Evolutionary conservation across 2,888 invertebrate genomes (phyloP).

Genomic region (Priocnemis perturbator): DNA sequence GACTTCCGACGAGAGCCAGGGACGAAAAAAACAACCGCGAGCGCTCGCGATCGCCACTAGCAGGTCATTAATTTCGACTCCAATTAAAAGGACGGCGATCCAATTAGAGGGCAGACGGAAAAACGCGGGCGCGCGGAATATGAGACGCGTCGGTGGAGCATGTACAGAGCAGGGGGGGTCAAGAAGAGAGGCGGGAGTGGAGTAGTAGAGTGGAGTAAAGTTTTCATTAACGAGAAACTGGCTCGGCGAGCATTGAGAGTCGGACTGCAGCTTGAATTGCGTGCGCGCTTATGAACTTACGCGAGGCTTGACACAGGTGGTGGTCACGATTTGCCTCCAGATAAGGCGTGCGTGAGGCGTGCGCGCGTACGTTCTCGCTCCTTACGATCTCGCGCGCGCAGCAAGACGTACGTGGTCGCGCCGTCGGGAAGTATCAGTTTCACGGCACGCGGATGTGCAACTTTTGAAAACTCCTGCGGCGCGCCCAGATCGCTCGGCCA

Average conservation of each 20-base stretch:
- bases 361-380: conserved; percentile 25
- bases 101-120: conserved; percentile 54
- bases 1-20: too few relatives aligned
- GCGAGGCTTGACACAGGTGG: conserved; percentile 5
- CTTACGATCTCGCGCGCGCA: background rate
- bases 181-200: background rate
- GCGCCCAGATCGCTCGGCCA: too few relatives aligned
- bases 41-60: too few relatives aligned
- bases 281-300: conserved; percentile 34
- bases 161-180: conserved; percentile 16
- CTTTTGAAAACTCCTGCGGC: too few relatives aligned
- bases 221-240: conserved; percentile 66
- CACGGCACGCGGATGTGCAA: background rate
- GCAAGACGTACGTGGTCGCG: too few relatives aligned
- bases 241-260: background rate
- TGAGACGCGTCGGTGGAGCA: background rate
- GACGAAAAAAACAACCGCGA: too few relatives aligned
- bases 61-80: conserved; percentile 52
- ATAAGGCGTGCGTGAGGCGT: conserved; percentile 22
- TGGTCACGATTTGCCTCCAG: too few relatives aligned
- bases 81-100: conserved; percentile 62
- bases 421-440: background rate
- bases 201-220: conserved; percentile 37
- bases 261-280: conserved; percentile 37
- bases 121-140: conserved; percentile 8